Base-by-base conservation (phyloP, 2,113 vertebrate genomes). In the Solea senegalensis region DNA sequence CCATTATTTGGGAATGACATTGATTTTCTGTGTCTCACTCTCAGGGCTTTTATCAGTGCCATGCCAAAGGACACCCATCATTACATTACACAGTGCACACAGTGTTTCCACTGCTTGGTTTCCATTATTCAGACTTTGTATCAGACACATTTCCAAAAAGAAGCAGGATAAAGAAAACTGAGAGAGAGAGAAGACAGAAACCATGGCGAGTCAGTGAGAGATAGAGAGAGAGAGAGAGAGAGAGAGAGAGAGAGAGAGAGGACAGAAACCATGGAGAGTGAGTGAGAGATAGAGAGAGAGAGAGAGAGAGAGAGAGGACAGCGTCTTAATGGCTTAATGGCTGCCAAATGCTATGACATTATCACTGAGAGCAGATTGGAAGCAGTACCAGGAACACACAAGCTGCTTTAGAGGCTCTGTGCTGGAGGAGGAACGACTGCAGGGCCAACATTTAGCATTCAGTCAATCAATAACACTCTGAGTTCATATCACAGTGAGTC, bases 241-340 rank as follows among this genome's bases (percentile, higher is more conserved):
- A 21, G 21, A 21, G 21, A 21, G 21, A 21, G 21, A 21, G 21
- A 21, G 21, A 21, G 21, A 21, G 21, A 21, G 21, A 21, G 21
- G 21, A 21, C n/a, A n/a, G n/a, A 62, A 51, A 62, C 21, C 40
- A 43, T 34, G 54, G n/a, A n/a, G n/a, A n/a, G n/a, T n/a, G n/a
- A n/a, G n/a, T n/a, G 16, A 43, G 54, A 45, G 14, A 52, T 6
- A 8, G 54, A n/a, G 58, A 40, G 53, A 54, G 15, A 65, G 45
- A 40, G 51, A 48, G 28, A 57, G 52, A 21, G 21, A 21, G 21
- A 21, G 21, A 21, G 21, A 21, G 21, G 21, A 21, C 69, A 60
- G 55, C 28, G 45, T 78, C 87, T 86, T 86, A 86, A 69, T 83
- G 80, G 87, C 80, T 88, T 88, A 88, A 78, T 85, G 64, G 60